Evolutionary conservation across 2,888 invertebrate species (phyloP), one percentile per base, ranked within the genome.

Genomic region (Tetheella fluctuosa): DNA sequence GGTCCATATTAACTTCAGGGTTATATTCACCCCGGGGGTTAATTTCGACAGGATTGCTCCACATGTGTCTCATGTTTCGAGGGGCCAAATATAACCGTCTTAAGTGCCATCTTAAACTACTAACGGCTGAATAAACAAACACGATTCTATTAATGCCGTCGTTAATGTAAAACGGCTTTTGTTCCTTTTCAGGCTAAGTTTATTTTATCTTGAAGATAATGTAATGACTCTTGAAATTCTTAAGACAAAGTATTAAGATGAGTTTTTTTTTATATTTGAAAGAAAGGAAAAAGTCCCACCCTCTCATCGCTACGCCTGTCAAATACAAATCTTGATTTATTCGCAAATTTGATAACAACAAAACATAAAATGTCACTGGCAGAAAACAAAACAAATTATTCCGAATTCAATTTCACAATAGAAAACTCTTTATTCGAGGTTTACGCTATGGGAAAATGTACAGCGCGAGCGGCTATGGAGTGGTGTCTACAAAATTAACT

Each of bases 61-160:
- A 69, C 74, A 74, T 75, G 71, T 70, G 76, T 69, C 79, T 80
- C 79, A 80, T 75, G 67, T 73, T 76, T 67, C 62, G 62, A 76
- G 75, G 71, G 70, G 64, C 67, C 69, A 68, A 75, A 75, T 74
- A 76, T 79, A 75, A 70, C 67, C 64, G 61, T 63, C 70, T 74
- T 77, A 75, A 83, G 72, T 73, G 68, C 76, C 69, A 64, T 72
- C 72, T 76, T 64, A 65, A 78, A 78, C 76, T 79, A 74, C 60
- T 74, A 75, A 74, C 59, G 69, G 64, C 60, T 60, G 70, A 69
- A 74, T 63, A 55, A 30, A 54, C 20, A 55, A 23, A 20, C 20
- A 34, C 13, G 13, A 15, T 64, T 70, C 56, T 59, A 66, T 68
- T 63, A 68, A 55, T 65, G 57, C 54, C 58, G 53, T 53, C 58